phyloP scores from a whole-genome alignment of 2,113 vertebrate species.

The Struthidea cinerea region DNA sequence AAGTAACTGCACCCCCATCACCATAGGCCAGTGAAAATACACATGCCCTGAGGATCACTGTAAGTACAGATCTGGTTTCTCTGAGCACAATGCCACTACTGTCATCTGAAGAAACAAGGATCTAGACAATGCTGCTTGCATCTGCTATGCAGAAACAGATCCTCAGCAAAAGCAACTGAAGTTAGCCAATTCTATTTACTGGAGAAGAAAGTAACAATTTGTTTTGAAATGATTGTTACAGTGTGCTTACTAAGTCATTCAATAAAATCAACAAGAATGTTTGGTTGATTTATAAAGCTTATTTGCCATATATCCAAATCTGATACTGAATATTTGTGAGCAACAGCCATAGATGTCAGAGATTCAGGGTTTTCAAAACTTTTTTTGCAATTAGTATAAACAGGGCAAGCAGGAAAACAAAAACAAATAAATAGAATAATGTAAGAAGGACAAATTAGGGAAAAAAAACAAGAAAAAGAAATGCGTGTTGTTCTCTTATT shows the following conservation, averaged over 20 bases:
- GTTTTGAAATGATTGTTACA: background rate
- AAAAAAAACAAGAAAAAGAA: background rate
- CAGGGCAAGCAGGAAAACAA: background rate
- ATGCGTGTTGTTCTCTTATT: background rate
- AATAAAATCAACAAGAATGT: background rate
- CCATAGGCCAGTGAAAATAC: background rate
- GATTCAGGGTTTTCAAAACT: background rate
- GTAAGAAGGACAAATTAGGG: background rate
- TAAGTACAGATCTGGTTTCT: background rate
- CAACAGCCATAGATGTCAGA: background rate
- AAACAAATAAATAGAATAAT: background rate
- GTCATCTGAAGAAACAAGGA: background rate
- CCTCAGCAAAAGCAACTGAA: background rate
- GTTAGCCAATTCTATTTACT: background rate
- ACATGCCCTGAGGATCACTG: background rate
- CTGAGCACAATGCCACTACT: background rate
- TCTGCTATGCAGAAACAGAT: background rate
- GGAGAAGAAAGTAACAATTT: rapidly evolving
- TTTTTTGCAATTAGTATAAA: background rate
- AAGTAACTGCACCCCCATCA: background rate
- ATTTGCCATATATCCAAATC: background rate
- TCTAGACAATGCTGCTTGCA: background rate
- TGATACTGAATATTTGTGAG: background rate
- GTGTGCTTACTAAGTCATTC: background rate
- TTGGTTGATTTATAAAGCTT: background rate